A percentile compares a stretch with the other conserved stretches of the same genome.
Evolutionary conservation across 2,888 invertebrate species (phyloP).

Genomic region (Eupithecia centaureata): DNA sequence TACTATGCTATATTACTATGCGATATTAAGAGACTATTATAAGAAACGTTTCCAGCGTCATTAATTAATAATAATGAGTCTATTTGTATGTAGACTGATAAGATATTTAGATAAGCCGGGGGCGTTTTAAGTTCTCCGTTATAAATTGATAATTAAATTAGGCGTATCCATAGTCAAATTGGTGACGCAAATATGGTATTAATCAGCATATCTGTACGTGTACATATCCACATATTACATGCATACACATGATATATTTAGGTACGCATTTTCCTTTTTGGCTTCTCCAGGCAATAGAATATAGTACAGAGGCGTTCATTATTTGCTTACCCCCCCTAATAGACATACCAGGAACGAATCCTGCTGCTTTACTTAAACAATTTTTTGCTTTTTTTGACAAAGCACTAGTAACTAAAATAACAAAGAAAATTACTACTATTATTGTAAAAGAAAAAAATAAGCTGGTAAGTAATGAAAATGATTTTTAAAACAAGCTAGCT

Average conservation of each 20-base stretch:
- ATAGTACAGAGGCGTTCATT: not conserved
- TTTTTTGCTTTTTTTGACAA: no score
- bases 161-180: not conserved
- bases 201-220: not conserved
- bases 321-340: no score
- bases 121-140: not conserved
- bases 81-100: conserved; percentile 32
- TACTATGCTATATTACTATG: conserved; percentile 1
- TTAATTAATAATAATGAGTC: conserved; percentile 25
- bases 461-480: no score
- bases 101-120: not conserved
- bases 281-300: conserved; percentile 3
- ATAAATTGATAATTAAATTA: conserved; percentile 5
- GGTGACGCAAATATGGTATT: no score
- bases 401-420: no score
- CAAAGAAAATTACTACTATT: no score
- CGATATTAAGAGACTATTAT: conserved; percentile 14
- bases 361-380: no score
- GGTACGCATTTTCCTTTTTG: not conserved
- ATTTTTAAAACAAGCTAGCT: no score
- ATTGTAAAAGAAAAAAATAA: no score
- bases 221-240: no score
- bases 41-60: conserved; percentile 9
- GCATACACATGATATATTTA: not conserved
- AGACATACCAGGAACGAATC: no score